Evolutionary conservation across 2,797 vertebrate species (phyloP).

Genomic region (Neosilurus hyrtlii): DNA sequence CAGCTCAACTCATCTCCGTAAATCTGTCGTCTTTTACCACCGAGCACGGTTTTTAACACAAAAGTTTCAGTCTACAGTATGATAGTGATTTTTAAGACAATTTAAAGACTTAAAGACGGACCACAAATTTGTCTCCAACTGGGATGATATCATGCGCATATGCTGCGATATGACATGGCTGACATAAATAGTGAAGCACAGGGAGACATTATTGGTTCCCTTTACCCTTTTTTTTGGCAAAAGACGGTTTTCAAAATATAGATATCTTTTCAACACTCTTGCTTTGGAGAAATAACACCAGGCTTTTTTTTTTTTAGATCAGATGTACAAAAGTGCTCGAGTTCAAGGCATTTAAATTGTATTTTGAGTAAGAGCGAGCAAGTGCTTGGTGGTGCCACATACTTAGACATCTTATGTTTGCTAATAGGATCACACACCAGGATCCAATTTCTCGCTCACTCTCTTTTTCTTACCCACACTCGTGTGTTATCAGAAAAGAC

Average conservation of each 20-base stretch:
- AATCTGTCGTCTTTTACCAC: slow-evolving; percentile 43
- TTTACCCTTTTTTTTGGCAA: not conserved
- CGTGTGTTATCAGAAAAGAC: slow-evolving; percentile 26
- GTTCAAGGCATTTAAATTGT: slow-evolving; percentile 24
- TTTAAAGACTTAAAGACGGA: slow-evolving; percentile 38
- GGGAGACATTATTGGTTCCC: slow-evolving; percentile 4
- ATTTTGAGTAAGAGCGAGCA: slow-evolving; percentile 8
- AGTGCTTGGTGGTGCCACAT: slow-evolving; percentile 32
- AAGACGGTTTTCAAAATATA: slow-evolving; percentile 30
- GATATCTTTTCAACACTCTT: not conserved
- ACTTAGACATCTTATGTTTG: slow-evolving; percentile 40
- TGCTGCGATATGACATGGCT: slow-evolving; percentile 30
- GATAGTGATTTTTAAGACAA: slow-evolving; percentile 33
- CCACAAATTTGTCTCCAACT: slow-evolving; percentile 27
- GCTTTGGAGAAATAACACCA: slow-evolving; percentile 6
- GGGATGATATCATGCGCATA: slow-evolving; percentile 42
- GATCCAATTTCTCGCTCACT: slow-evolving; percentile 47
- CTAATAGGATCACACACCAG: slow-evolving; percentile 40
- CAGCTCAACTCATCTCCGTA: slow-evolving; percentile 43
- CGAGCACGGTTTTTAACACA: slow-evolving; percentile 16
- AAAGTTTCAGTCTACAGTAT: slow-evolving; percentile 25
- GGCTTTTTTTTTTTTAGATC: slow-evolving; percentile 2
- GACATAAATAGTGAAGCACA: slow-evolving; percentile 30
- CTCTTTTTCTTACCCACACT: slow-evolving; percentile 30
- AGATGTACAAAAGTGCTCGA: slow-evolving; percentile 19